Evolutionary conservation across 2,888 invertebrate genomes (phyloP).

Genomic region (Amblyjoppa proteus): DNA sequence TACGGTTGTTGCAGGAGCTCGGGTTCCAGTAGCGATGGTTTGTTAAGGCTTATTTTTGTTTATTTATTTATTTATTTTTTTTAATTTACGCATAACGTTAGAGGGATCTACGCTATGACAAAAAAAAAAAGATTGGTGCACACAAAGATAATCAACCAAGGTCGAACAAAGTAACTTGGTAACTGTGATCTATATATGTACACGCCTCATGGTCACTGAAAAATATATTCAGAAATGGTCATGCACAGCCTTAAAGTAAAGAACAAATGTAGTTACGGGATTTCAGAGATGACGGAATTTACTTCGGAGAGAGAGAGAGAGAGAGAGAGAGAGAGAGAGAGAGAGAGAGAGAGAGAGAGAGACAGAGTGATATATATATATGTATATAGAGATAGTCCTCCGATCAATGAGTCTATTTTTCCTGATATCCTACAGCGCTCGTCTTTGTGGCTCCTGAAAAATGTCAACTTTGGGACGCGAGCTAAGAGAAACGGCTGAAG

Average conservation of each 20-base stretch:
- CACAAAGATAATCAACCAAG: constrained; percentile 37
- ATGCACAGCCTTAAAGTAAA: constrained; percentile 37
- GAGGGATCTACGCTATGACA: constrained; percentile 29
- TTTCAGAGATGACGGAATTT: constrained; percentile 22
- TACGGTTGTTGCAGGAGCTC: constrained; percentile 43
- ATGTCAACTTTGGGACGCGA: constrained; percentile 28
- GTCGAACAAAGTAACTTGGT: constrained; percentile 15
- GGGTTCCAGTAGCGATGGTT: constrained; percentile 37
- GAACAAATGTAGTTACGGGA: constrained; percentile 34
- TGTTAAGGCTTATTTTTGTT: constrained; percentile 29
- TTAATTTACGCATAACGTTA: constrained; percentile 21
- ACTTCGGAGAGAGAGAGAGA: not conserved
- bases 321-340: not conserved
- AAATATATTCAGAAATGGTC: constrained; percentile 36
- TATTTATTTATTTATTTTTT: not conserved
- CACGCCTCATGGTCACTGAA: constrained; percentile 43
- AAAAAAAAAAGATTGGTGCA: constrained; percentile 42
- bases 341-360: not conserved
- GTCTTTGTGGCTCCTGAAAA: constrained; percentile 22
- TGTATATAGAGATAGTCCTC: not conserved
- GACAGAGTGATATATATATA: not conserved
- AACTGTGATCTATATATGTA: constrained; percentile 27
- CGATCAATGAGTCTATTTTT: constrained; percentile 38
- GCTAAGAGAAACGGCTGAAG: constrained; percentile 51
- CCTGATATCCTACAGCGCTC: constrained; percentile 26